Percentiles rank a stretch among this genome's conserved stretches.
Evolutionary conservation across 2,888 invertebrate species (phyloP).

Genomic region (Cyclophora albipunctata): DNA sequence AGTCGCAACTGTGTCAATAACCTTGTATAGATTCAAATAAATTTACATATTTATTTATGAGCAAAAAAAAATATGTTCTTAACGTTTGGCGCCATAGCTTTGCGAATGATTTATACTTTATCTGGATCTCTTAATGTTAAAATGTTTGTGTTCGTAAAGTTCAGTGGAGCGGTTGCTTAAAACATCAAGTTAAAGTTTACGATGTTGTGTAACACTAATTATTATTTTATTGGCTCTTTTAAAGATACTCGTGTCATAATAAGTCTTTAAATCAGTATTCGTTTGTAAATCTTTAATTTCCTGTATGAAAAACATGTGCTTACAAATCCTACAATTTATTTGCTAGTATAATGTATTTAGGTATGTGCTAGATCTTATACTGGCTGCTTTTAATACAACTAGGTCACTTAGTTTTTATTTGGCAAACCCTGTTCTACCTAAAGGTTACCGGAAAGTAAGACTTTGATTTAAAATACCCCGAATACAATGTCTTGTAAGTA

Average conservation of each 20-base stretch:
- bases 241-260: slow-evolving; percentile 8
- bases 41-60: slow-evolving; percentile 54
- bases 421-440: too few species aligned
- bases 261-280: too few species aligned
- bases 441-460: too few species aligned
- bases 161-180: slow-evolving; percentile 18
- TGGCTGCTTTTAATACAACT: too few species aligned
- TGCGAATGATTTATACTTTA: slow-evolving; percentile 32
- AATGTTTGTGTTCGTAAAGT: slow-evolving; percentile 18
- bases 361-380: too few species aligned
- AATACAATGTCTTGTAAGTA: too few species aligned
- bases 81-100: slow-evolving; percentile 30
- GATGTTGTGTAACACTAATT: slow-evolving; percentile 17
- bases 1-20: slow-evolving; percentile 64
- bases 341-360: too few species aligned
- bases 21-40: slow-evolving; percentile 56
- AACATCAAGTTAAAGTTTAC: slow-evolving; percentile 25
- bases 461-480: too few species aligned
- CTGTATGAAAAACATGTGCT: too few species aligned
- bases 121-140: slow-evolving; percentile 5
- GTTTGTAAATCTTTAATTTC: too few species aligned
- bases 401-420: too few species aligned
- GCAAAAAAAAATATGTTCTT: slow-evolving; percentile 39
- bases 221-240: slow-evolving; percentile 21
- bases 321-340: too few species aligned